Conservation (phyloP, 2,113 vertebrate genomes). For the Pelvicachromis taeniatus region DNA sequence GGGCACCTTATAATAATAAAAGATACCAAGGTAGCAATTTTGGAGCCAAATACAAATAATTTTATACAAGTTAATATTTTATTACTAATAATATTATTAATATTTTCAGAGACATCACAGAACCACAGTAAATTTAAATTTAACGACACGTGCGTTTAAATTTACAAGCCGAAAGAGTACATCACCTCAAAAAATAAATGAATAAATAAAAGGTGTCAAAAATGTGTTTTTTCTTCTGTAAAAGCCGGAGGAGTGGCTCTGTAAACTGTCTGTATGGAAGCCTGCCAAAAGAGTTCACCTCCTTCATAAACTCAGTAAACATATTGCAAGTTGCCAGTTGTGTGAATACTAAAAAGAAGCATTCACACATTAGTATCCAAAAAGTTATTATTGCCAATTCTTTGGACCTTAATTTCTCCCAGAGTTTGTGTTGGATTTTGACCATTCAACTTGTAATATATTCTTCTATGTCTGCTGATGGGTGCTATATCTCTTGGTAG, state of each 20-base stretch:
- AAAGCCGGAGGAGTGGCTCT: neutral
- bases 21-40: neutral
- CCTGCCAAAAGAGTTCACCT: neutral
- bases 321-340: neutral
- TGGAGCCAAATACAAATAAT: neutral
- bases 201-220: neutral
- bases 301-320: neutral
- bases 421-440: no score
- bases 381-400: no score
- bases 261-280: neutral
- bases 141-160: neutral
- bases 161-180: neutral
- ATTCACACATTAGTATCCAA: no score
- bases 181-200: neutral
- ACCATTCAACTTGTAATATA: no score
- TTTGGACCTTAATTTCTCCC: no score
- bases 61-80: neutral
- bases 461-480: no score
- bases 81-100: no score
- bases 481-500: no score
- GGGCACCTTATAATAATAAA: neutral
- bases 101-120: neutral
- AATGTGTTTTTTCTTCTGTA: neutral
- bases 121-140: neutral
- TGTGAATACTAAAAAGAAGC: no score